Conservation (phyloP, 2,113 vertebrate genomes). For the Clarias batrachus region DNA sequence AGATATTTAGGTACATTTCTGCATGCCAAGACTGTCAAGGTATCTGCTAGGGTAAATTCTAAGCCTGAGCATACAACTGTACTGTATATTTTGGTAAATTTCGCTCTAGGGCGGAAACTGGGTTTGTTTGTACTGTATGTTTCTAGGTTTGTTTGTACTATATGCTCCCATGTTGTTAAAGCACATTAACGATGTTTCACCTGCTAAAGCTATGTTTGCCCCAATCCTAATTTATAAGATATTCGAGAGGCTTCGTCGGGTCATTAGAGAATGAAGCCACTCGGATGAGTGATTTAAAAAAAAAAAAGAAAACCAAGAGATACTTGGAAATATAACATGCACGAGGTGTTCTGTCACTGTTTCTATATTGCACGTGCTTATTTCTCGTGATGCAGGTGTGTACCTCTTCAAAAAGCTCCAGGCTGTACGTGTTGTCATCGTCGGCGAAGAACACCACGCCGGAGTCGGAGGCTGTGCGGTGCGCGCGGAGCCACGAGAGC, state of each 20-base stretch:
- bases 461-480: conserved; percentile 74
- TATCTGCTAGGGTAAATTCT: neutral
- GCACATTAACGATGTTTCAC: neutral
- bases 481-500: conserved; percentile 86
- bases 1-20: neutral
- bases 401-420: conserved; percentile 98
- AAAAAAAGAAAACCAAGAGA: neutral
- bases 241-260: neutral
- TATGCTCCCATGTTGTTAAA: neutral
- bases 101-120: neutral
- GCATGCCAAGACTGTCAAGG: neutral
- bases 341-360: no score
- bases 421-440: conserved; percentile 98
- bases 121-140: neutral
- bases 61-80: neutral
- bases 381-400: neutral
- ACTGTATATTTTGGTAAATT: neutral
- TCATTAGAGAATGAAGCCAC: neutral
- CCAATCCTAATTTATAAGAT: neutral
- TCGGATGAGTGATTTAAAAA: neutral
- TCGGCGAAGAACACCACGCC: conserved; percentile 97
- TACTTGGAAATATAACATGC: neutral
- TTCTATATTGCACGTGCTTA: no score
- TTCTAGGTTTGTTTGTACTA: neutral
- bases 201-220: neutral